Evolutionary conservation across 2,888 invertebrate genomes (phyloP).

Genomic region (Gymnocheta viridis): DNA sequence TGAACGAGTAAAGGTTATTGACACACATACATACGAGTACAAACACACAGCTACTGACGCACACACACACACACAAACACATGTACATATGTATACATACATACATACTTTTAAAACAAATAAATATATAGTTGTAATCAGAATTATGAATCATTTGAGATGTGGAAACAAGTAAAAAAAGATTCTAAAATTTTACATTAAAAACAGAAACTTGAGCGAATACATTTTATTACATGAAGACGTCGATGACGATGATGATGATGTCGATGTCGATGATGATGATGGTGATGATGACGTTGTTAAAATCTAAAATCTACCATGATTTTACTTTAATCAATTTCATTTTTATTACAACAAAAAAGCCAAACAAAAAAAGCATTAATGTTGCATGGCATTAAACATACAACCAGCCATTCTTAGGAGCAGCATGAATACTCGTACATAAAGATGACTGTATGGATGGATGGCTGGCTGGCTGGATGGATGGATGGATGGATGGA

Average conservation of each 20-base stretch:
- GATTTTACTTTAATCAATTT: slow-evolving; percentile 60
- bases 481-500: slow-evolving; percentile 12
- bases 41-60: not conserved
- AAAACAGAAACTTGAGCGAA: slow-evolving; percentile 10
- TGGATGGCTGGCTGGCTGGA: slow-evolving; percentile 2
- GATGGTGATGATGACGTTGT: not conserved
- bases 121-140: not conserved
- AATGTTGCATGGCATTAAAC: not conserved
- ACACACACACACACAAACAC: not conserved
- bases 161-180: not conserved
- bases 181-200: not conserved
- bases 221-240: slow-evolving; percentile 14
- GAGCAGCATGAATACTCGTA: not conserved
- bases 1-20: slow-evolving; percentile 48
- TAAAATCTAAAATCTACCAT: slow-evolving; percentile 45
- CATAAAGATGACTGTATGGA: not conserved
- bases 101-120: not conserved
- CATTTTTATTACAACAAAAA: slow-evolving; percentile 44
- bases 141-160: slow-evolving; percentile 38
- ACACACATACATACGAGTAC: not conserved
- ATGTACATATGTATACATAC: not conserved
- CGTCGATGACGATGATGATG: not conserved
- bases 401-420: not conserved
- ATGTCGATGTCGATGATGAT: slow-evolving; percentile 5
- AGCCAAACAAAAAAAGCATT: not conserved